Conservation (phyloP, 2,797 vertebrate genomes). For the Pithecia hirsuta region DNA sequence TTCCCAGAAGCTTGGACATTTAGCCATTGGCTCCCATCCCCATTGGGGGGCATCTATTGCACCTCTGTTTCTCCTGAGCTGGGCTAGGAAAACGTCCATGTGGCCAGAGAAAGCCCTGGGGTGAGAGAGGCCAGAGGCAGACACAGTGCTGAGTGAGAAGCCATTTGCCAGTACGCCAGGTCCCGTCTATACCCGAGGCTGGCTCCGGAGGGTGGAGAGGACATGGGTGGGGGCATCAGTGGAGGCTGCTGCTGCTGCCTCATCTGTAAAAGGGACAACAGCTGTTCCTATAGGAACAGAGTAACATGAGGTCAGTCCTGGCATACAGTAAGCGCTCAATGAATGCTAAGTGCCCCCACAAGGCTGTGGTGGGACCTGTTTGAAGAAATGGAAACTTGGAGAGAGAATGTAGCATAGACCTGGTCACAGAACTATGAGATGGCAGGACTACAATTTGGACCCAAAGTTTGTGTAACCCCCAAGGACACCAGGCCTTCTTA, state of each 20-base stretch:
- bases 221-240: neutral
- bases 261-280: neutral
- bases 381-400: neutral
- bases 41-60: too few relatives aligned
- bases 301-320: neutral
- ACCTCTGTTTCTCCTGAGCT: neutral
- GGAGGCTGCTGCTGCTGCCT: neutral
- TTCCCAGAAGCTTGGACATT: neutral
- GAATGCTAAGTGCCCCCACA: neutral
- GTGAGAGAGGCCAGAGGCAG: neutral
- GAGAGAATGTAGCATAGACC: neutral
- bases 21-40: neutral
- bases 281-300: neutral
- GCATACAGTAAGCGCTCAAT: neutral
- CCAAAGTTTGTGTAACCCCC: fast-evolving
- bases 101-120: neutral
- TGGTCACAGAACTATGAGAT: neutral
- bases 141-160: neutral
- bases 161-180: too few relatives aligned
- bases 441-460: neutral
- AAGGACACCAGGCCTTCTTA: neutral
- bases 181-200: neutral
- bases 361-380: neutral
- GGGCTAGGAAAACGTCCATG: neutral
- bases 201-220: too few relatives aligned